Base-by-base conservation (phyloP, 2,113 vertebrate species). In the Laticauda laticaudata region DNA sequence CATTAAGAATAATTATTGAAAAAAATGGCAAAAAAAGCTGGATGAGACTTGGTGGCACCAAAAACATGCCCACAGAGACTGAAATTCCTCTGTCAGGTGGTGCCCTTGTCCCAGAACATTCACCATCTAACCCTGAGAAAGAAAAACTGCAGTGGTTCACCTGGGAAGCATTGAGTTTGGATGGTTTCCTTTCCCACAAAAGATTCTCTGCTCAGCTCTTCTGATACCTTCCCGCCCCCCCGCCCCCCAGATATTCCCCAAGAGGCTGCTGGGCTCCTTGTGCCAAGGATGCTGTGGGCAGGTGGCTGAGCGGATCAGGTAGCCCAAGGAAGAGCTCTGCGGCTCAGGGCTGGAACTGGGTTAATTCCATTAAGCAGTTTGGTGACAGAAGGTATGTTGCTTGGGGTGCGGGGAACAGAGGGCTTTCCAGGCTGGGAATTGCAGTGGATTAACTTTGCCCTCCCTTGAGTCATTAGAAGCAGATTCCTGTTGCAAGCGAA, bases 331-430 rank as follows among this genome's bases (percentile, higher is more conserved):
- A 97, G 96, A 93, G 56, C 96, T 96, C 97, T 96, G 96, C 96
- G 97, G 97, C 97, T 96, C 97, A 97, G 97, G 97, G 97, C 97
- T 94, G 96, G 97, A 98, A 98, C 95, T 98, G 98, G 98, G 98
- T 98, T 98, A 98, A 98, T 98, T 98, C 98, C 97, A 98, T 98
- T 98, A 98, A 98, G 98, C 97, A 98, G 97, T 98, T 98, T 97
- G 98, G 97, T 98, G 98, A 98, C 98, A 98, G 98, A 98, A 98
- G 98, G 98, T 97, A 97, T 97, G 98, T 98, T 98, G 97, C 98
- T 97, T 97, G 98, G 97, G 96, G 98, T 97, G 97, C 95, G 97
- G 96, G n/a, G 5, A n/a, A 69, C 12, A 1, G n/a, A 21, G 1
- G 34, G 96, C 94, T 97, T 95, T 97, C 96, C 97, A 97, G 95